Base-by-base conservation (phyloP, 2,113 vertebrate genomes). In the Tympanuchus pallidicinctus region DNA sequence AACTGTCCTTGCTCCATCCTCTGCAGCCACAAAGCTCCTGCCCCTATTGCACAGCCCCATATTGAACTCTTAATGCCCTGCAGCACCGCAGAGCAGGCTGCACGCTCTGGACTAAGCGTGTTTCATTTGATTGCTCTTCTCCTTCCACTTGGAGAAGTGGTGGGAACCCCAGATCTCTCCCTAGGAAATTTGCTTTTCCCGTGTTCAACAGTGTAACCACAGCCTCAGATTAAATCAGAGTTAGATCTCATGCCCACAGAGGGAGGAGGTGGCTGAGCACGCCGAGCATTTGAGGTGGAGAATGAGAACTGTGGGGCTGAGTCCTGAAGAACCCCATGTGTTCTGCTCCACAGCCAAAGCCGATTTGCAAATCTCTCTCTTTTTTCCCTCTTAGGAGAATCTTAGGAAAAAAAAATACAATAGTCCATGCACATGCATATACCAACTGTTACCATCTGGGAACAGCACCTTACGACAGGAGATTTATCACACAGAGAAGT, bases 241-340 rank as follows among this genome's bases (percentile, higher is more conserved):
- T 54, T 54, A 28, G 8, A 30, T 54, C 61, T 40, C 16, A 7
- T 11, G 61, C 25, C 61, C 36, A 21, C 25, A 18, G 36, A 63
- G 61, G 36, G 25, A 40, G 61, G 24, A 63, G 36, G 34, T 40
- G 22, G 61, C 61, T 25, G 61, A 63, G 36, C 36, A 40, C 17
- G 36, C 36, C 6, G 0, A 0, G 1, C 12, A 15, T 13, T 18
- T 19, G 52, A 43, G 42, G 43, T 0, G 12, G 63, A 57, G 88
- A 86, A 14, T 10, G 5, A 2, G 63, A 67, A 52, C 4, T 0
- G 0, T 0, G 0, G 13, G 24, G 12, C 10, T 4, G 19, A 57
- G 43, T 65, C 5, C 4, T 7, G 3, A 54, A 30, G 12, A 12
- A 10, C 57, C 59, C 36, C 7, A 0, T 0, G 2, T 0, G 42